These are phyloP conservation scores for Triops cancriformis DNA, from an alignment of 1,140 invertebrate species.

Conservation along the genomic window DNA sequence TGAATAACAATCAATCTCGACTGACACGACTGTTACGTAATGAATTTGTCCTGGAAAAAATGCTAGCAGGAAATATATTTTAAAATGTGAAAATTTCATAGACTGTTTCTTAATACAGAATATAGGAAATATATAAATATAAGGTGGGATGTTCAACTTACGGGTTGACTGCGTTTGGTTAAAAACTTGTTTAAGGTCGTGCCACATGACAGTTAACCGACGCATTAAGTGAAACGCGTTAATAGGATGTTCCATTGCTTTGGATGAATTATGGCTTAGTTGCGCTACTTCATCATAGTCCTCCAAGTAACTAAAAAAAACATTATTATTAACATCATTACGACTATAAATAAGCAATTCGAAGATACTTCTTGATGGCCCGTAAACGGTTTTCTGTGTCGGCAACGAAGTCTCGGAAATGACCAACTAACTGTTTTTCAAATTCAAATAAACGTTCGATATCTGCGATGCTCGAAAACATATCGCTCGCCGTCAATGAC, in stretches of 20 bases:
- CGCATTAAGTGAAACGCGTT: constrained; percentile 28
- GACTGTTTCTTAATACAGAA: no score
- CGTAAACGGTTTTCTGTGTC: neutral
- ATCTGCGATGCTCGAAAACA: constrained; percentile 21
- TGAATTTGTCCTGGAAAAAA: no score
- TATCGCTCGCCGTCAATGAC: constrained; percentile 16
- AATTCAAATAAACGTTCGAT: constrained; percentile 15
- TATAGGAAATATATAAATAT: no score
- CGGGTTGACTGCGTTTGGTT: neutral
- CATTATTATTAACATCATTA: neutral
- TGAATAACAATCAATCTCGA: no score
- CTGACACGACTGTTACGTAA: no score
- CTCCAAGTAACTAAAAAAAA: constrained; percentile 20
- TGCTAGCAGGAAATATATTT: no score
- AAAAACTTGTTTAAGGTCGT: constrained; percentile 18
- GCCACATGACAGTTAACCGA: constrained; percentile 18
- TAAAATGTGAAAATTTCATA: no score
- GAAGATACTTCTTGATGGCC: constrained; percentile 15
- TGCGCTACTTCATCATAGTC: constrained; percentile 20
- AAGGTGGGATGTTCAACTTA: neutral
- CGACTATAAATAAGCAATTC: neutral
- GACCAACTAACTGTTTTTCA: neutral
- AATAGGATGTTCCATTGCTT: constrained; percentile 21
- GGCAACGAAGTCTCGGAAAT: neutral
- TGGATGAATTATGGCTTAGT: neutral